Percentiles rank a stretch among this genome's conserved stretches.
These are phyloP conservation scores for Cheilosia variabilis DNA, from an alignment of 2,888 invertebrate genomes.

Conservation along the genomic window DNA sequence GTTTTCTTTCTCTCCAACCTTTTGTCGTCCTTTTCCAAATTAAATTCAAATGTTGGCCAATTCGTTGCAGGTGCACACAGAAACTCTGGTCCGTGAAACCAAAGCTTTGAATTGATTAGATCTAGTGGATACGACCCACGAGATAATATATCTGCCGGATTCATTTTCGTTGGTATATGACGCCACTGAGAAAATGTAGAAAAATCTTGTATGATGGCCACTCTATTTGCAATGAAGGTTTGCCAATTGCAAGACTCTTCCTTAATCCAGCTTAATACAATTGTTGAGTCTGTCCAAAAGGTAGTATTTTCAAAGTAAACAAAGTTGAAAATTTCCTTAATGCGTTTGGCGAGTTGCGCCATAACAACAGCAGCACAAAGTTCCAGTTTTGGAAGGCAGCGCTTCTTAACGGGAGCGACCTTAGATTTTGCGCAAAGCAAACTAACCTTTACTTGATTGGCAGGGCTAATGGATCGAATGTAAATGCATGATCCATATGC, in stretches of 20 bases:
- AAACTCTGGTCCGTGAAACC: slow-evolving; percentile 62
- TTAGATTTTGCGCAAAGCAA: slow-evolving; percentile 45
- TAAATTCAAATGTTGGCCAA: slow-evolving; percentile 36
- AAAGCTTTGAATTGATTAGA: slow-evolving; percentile 39
- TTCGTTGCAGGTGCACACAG: slow-evolving; percentile 18
- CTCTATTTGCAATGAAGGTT: slow-evolving; percentile 48
- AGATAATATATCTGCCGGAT: too few species aligned
- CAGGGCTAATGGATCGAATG: slow-evolving; percentile 15
- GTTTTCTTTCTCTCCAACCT: slow-evolving; percentile 48
- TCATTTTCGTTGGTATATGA: too few species aligned
- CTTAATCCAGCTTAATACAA: slow-evolving; percentile 42
- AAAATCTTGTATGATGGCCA: slow-evolving; percentile 45
- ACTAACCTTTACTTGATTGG: slow-evolving; percentile 22
- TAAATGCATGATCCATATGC: slow-evolving; percentile 53
- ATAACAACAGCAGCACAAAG: slow-evolving; percentile 56
- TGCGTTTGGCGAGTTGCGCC: slow-evolving; percentile 36
- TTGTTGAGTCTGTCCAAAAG: slow-evolving; percentile 51
- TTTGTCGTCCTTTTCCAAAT: slow-evolving; percentile 33
- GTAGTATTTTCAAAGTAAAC: slow-evolving; percentile 28
- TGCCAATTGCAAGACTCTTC: slow-evolving; percentile 49
- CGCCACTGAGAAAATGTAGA: slow-evolving; percentile 35
- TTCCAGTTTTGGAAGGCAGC: slow-evolving; percentile 40
- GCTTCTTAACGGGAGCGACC: slow-evolving; percentile 40
- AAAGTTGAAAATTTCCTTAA: slow-evolving; percentile 22
- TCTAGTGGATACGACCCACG: slow-evolving; percentile 39